Evolutionary conservation across 2,797 vertebrate species (phyloP).

Genomic region (Molossus alvarezi): DNA sequence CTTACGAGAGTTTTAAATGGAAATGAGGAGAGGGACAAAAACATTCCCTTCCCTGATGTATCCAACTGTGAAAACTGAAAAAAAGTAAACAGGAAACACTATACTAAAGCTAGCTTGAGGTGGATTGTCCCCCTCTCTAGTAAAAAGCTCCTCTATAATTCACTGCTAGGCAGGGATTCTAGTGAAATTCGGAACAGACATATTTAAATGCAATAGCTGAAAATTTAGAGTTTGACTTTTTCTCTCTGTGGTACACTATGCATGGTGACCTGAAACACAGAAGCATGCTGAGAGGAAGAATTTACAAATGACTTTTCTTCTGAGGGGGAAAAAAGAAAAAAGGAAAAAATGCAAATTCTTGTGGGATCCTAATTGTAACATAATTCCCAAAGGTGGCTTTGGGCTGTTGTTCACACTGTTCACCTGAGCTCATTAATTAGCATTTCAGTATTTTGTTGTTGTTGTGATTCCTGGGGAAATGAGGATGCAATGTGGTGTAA

Average conservation of each 20-base stretch:
- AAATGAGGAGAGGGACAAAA: slow-evolving; percentile 30
- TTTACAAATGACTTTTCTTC: slow-evolving; percentile 60
- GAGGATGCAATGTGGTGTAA: not conserved
- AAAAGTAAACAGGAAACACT: slow-evolving; percentile 15
- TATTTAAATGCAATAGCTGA: slow-evolving; percentile 63
- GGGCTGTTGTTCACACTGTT: slow-evolving; percentile 3
- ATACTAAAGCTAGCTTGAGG: slow-evolving; percentile 4
- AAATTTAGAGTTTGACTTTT: slow-evolving; percentile 57
- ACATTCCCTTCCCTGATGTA: not conserved
- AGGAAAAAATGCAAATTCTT: slow-evolving; percentile 36
- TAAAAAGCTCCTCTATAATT: not conserved
- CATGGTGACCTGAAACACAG: slow-evolving; percentile 1
- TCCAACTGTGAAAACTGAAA: not conserved
- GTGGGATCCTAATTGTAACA: slow-evolving; percentile 14
- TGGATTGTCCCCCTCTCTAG: not conserved
- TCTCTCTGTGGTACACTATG: not conserved
- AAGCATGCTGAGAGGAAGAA: slow-evolving; percentile 10
- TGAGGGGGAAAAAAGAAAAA: not conserved
- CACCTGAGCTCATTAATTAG: slow-evolving; percentile 60
- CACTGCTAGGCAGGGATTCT: not conserved
- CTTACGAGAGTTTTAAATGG: not conserved
- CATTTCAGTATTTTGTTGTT: not conserved
- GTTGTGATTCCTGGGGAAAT: slow-evolving; percentile 12
- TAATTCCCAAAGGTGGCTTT: slow-evolving; percentile 27
- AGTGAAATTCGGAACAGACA: slow-evolving; percentile 60